These are phyloP conservation scores for Oostethus manadensis DNA, from an alignment of 2,113 vertebrate genomes.

Conservation along the genomic window DNA sequence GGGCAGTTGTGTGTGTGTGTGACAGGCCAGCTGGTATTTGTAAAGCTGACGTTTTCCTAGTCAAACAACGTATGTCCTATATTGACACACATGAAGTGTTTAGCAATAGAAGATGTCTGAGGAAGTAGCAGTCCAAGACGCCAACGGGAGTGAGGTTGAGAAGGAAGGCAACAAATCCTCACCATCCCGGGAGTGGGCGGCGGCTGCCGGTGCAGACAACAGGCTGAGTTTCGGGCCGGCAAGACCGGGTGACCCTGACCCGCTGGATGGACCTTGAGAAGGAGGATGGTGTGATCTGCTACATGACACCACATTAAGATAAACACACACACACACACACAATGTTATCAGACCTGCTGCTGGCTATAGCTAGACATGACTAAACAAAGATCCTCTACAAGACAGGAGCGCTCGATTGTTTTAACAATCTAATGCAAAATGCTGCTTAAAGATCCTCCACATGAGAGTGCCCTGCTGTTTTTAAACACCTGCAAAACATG, in stretches of 20 bases:
- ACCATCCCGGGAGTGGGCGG: conserved; percentile 36
- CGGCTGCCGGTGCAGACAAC: background rate
- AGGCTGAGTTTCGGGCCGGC: background rate
- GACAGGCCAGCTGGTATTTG: too few relatives aligned
- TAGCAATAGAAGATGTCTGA: too few relatives aligned
- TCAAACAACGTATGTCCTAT: too few relatives aligned
- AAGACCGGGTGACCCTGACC: conserved; percentile 28
- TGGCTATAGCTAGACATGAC: background rate
- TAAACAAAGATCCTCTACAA: too few relatives aligned
- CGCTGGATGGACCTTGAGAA: conserved; percentile 20
- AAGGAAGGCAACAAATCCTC: conserved; percentile 5
- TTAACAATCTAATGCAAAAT: too few relatives aligned
- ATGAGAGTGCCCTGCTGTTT: too few relatives aligned
- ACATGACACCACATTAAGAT: conserved; percentile 14
- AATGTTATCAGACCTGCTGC: background rate
- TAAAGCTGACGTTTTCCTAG: too few relatives aligned
- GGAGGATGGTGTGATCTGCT: conserved; percentile 33
- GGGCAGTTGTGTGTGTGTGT: too few relatives aligned
- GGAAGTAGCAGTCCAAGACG: background rate
- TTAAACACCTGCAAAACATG: too few relatives aligned
- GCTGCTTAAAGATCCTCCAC: too few relatives aligned
- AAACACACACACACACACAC: conserved; percentile 1
- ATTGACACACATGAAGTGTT: too few relatives aligned
- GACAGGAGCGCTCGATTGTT: too few relatives aligned
- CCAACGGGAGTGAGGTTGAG: background rate